Conservation (phyloP, 2,888 invertebrate genomes). For the Leucophora obtusa region DNA sequence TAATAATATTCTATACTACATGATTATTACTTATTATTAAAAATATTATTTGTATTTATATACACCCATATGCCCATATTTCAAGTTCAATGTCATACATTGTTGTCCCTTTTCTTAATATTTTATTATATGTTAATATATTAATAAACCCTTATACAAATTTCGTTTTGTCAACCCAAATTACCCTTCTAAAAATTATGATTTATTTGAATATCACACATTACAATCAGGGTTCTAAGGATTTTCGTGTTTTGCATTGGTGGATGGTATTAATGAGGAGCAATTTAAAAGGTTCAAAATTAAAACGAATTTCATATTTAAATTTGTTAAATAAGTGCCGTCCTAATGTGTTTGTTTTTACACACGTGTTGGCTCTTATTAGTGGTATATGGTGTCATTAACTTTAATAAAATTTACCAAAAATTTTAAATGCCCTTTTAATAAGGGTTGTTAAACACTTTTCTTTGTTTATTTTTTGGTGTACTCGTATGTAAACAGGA, state of each 20-base stretch:
- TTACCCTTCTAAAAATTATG: constrained; percentile 16
- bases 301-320: no score
- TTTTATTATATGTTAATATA: constrained; percentile 20
- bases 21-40: constrained; percentile 6
- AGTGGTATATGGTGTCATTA: neutral
- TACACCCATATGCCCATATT: constrained; percentile 10
- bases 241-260: no score
- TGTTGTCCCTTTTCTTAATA: neutral
- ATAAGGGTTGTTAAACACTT: constrained; percentile 39
- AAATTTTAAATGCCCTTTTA: constrained; percentile 29
- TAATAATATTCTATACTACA: neutral
- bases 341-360: constrained; percentile 3
- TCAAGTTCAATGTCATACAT: constrained; percentile 8
- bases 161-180: neutral
- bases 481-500: no score
- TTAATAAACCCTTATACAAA: constrained; percentile 9
- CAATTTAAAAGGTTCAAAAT: no score
- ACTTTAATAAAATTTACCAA: constrained; percentile 19
- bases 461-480: neutral
- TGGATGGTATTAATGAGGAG: no score
- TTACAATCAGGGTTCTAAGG: neutral
- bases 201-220: constrained; percentile 30
- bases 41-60: no score
- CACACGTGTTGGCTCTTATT: constrained; percentile 24
- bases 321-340: neutral